Evolutionary conservation across 2,888 invertebrate species (phyloP).

Genomic region (Ennomos fuscantarius): DNA sequence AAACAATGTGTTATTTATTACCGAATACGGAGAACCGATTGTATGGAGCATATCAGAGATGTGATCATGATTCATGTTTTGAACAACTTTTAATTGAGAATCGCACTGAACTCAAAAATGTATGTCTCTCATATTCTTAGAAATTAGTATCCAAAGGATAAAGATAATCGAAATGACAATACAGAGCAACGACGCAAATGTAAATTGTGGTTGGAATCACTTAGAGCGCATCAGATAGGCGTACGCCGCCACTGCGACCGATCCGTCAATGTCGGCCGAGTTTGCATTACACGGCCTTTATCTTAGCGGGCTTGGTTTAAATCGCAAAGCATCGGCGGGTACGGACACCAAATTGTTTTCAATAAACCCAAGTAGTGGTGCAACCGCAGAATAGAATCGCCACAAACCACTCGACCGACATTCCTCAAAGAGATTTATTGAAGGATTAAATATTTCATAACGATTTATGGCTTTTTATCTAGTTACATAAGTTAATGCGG

Average conservation of each 20-base stretch:
- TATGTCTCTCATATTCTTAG: conserved; percentile 11
- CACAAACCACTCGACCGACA: conserved; percentile 62
- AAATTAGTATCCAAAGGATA: conserved; percentile 65
- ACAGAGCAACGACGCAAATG: conserved; percentile 77
- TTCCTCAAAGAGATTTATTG: conserved; percentile 65
- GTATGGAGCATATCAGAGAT: conserved; percentile 10
- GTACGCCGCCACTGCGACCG: conserved; percentile 73
- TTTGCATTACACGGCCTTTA: conserved; percentile 83
- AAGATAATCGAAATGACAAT: conserved; percentile 74
- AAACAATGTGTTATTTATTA: conserved; percentile 82
- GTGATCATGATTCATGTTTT: conserved; percentile 1
- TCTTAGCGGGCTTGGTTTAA: conserved; percentile 74
- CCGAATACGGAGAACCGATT: conserved; percentile 48
- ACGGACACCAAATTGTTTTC: conserved; percentile 84
- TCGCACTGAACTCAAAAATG: conserved; percentile 26
- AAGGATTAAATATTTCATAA: conserved; percentile 71
- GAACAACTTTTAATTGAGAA: conserved; percentile 11
- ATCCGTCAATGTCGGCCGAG: conserved; percentile 82
- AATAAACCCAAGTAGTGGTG: conserved; percentile 79
- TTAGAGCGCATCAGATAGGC: conserved; percentile 83
- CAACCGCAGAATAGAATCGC: conserved; percentile 62
- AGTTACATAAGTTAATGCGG: conserved; percentile 67
- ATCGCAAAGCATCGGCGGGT: conserved; percentile 78
- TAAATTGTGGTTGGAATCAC: conserved; percentile 81
- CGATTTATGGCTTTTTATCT: conserved; percentile 76